Base-by-base conservation (phyloP, 1,140 invertebrate species). In the Bombus confusus region DNA sequence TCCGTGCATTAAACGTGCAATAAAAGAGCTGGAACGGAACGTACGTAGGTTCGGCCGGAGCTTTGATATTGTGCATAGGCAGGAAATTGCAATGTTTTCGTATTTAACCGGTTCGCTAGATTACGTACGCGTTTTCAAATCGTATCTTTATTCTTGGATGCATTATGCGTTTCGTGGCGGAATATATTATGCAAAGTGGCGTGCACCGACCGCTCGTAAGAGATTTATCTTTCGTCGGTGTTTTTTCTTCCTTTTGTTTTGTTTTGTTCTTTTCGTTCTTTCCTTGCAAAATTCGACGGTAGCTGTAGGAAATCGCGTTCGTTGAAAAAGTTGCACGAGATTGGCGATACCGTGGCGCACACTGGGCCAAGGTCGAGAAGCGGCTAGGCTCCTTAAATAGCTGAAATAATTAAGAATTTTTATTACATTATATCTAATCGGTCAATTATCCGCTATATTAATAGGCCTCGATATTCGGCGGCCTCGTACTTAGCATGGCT, bases 121-220 rank as follows among this genome's bases (percentile, higher is more conserved):
- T 84, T 47, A 71, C 57, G 15, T 47, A 71, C 57, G 15, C 34
- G 52, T 39, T 79, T 71, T 79, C 76, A n/a, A 62, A 72, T 41
- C 31, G 25, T 79, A 52, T 79, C 74, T 84, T 79, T 84, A 62
- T 79, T 79, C 52, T 64, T 3, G 52, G 52, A 72, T 52, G 76
- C 66, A 39, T 84, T 71, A 62, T 69, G 52, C 52, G 83, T 72
- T 79, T 62, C 66, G n/a, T 71, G 37, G 66, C 18, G 39, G 66
- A 34, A 84, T 84, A 79, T 52, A 71, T 79, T 79, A 84, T 84
- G 75, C 75, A 79, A 84, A 84, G n/a, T 31, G 75, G 25, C 25
- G 22, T 43, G 75, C 34, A 34, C 22, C 64, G 25, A 6, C 28
- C 9, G 47, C 52, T 47, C 80, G n/a, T 69, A 78, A 78, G 59